Conservation (phyloP, 2,113 vertebrate genomes). For the Forbesichthys papilliferus region DNA sequence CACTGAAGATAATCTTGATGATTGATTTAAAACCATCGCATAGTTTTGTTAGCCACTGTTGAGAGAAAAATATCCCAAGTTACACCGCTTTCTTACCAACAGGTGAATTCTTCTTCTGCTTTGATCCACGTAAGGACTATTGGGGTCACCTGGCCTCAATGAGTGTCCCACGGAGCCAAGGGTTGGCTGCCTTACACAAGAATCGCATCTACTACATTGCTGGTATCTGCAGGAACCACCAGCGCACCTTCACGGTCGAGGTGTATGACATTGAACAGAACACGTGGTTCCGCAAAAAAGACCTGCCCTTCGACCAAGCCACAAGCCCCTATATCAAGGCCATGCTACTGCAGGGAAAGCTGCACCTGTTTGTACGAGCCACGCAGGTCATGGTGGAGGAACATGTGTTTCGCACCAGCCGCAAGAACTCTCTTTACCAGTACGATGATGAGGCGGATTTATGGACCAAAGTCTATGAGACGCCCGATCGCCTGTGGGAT, state of each 20-base stretch:
- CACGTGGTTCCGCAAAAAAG: conserved; percentile 88
- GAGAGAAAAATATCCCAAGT: neutral
- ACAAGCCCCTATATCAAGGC: conserved; percentile 97
- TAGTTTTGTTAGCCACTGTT: neutral
- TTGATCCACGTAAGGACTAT: conserved; percentile 94
- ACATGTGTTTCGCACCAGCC: conserved; percentile 97
- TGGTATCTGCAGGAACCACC: conserved; percentile 94
- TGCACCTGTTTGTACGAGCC: conserved; percentile 95
- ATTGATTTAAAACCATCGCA: too few relatives aligned
- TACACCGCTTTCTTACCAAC: conserved; percentile 40
- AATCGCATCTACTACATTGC: conserved; percentile 96
- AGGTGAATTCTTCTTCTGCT: conserved; percentile 99
- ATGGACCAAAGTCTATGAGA: conserved; percentile 96
- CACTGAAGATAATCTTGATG: neutral
- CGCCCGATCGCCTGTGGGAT: conserved; percentile 98
- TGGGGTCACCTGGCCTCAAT: conserved; percentile 95
- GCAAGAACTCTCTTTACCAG: conserved; percentile 97
- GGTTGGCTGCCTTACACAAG: conserved; percentile 90
- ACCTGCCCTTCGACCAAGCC: conserved; percentile 95
- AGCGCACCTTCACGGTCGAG: conserved; percentile 96
- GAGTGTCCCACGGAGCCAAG: conserved; percentile 92
- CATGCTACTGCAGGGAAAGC: conserved; percentile 88
- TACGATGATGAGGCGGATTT: conserved; percentile 89
- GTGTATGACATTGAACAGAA: conserved; percentile 94
- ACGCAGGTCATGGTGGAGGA: conserved; percentile 99